phyloP scores from a whole-genome alignment of 2,797 vertebrate species.

The Paramormyrops hopkinsi region DNA sequence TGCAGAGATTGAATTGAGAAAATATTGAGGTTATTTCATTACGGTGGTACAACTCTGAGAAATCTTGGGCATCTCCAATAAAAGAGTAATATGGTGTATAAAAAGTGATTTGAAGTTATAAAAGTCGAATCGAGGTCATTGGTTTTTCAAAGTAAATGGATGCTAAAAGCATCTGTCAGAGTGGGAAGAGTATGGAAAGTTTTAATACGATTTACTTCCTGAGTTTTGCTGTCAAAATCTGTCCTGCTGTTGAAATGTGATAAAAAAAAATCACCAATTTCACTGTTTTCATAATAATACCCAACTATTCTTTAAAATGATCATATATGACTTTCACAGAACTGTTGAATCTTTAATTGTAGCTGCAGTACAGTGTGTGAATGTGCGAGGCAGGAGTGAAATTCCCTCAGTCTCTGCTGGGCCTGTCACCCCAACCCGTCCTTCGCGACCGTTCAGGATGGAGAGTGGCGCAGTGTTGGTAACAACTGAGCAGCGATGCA shows the following conservation, averaged over 20 bases:
- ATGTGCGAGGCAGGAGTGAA: not conserved
- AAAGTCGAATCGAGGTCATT: not conserved
- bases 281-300: not conserved
- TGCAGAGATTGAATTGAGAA: not conserved
- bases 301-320: not conserved
- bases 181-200: conserved; percentile 11
- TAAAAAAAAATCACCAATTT: not conserved
- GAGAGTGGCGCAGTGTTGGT: not conserved
- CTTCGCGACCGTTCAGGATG: not conserved
- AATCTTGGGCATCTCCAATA: not conserved
- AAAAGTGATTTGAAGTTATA: not conserved
- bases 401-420: not conserved
- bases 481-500: not conserved
- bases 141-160: conserved; percentile 3
- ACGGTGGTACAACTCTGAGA: not conserved
- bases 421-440: not conserved
- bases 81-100: not conserved
- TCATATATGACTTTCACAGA: not conserved
- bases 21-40: not conserved
- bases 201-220: not conserved
- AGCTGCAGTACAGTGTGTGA: not conserved
- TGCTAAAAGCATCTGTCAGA: not conserved
- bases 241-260: not conserved
- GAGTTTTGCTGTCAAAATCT: not conserved
- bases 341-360: not conserved